Evolutionary conservation across 2,888 invertebrate genomes (phyloP), one percentile per base, ranked within the genome.

Genomic region (Limnephilus rhombicus): DNA sequence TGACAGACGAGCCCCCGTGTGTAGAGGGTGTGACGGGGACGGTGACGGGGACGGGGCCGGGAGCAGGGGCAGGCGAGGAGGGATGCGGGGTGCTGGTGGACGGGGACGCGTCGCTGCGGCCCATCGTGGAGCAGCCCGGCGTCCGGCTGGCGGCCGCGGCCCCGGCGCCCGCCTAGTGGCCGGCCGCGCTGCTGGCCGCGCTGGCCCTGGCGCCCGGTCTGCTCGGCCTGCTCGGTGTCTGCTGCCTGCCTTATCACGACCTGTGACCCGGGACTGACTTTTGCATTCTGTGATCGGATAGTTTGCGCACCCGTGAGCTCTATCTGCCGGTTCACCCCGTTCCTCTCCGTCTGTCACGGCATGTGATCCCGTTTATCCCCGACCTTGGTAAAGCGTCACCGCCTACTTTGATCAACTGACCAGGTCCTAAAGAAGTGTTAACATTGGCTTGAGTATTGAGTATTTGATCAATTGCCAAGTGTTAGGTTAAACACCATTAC

Each of bases 1-100:
- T 97, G 94, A 96, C 97, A 93, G 96, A 96, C 93, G 97, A 97
- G 94, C 94, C 95, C 41, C 85, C 24, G 11, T 24, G 85, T 13
- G 94, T 93, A 94, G 94, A 82, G 85, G 94, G 94, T 4, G 86
- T 49, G 94, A 93, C 90, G 94, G 92, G 29, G 49, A 18, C 37
- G 87, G 18, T 4, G 41, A 41, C 15, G 31, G 87, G 87, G 4
- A 53, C 53, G 31, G 31, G 31, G 31, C 31, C 31, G 5, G 90
- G 94, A 24, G 41, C 18, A 34, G 45, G 81, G 80, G 41, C 68
- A 29, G 37, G 15, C 83, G 88, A 68, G 91, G 80, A 68, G 88
- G 92, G 80, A 41, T 91, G 93, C 85, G 85, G 89, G 29, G 86
- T 89, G 24, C 34, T 88, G 31, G 92, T 93, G 34, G 93, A 93